A percentile compares a stretch with the other conserved stretches of the same genome.
phyloP scores from a whole-genome alignment of 2,113 vertebrate genomes.

The Pitta sordida region DNA sequence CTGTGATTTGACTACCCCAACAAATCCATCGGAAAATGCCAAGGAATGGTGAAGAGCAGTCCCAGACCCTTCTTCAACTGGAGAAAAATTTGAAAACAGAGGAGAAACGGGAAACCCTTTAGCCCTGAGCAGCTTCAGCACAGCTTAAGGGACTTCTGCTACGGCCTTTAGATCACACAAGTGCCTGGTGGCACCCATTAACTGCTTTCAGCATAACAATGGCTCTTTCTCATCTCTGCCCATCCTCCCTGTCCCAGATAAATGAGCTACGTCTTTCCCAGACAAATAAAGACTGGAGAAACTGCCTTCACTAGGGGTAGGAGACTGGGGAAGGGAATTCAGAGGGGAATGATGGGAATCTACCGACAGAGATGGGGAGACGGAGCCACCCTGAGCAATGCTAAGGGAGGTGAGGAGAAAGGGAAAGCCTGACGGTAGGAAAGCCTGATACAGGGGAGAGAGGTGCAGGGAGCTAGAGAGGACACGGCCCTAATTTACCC shows the following conservation, averaged over 20 bases:
- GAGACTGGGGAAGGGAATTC: not conserved
- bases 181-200: conserved; percentile 44
- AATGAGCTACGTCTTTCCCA: conserved; percentile 58
- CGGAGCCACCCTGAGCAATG: not conserved
- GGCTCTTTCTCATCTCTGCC: conserved; percentile 42
- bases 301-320: not conserved
- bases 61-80: not conserved
- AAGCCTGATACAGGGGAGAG: not conserved
- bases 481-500: not conserved
- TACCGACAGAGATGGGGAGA: not conserved
- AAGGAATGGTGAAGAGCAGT: not conserved
- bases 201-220: conserved; percentile 46
- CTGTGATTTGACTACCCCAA: not conserved
- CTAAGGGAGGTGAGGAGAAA: not conserved
- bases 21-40: not conserved
- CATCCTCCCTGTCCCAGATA: conserved; percentile 45
- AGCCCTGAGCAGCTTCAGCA: not conserved
- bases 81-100: not conserved
- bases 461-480: not conserved
- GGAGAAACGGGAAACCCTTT: not conserved
- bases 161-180: not conserved
- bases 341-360: not conserved
- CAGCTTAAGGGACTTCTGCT: not conserved
- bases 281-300: conserved; percentile 27
- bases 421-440: not conserved